Base-by-base conservation (phyloP, 2,113 vertebrate genomes). In the Hucho hucho region DNA sequence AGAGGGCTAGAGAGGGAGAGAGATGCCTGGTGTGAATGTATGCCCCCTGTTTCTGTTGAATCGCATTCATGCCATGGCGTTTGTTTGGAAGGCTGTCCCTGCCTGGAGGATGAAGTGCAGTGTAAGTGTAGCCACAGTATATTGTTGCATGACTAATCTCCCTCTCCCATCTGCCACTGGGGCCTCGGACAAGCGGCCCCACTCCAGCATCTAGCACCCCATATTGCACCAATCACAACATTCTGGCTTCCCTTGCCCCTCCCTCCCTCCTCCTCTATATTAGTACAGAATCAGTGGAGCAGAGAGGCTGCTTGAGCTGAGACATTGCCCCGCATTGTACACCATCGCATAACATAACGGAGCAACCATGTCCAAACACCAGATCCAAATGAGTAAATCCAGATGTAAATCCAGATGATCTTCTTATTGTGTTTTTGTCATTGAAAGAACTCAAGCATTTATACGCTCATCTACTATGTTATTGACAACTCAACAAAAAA, bases 121-220 rank as follows among this genome's bases (percentile, higher is more conserved):
- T 73, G 69, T 72, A 79, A 79, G 75, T 73, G 84, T 81, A 76
- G 77, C 77, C 78, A 75, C 70, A 78, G 77, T 72, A 80, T 79
- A 74, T 67, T 80, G 73, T 77, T 72, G 79, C 77, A 78, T 82
- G 84, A 86, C 84, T 84, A 86, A 86, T 86, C 84, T 84, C 64
- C 43, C 67, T 73, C 70, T 69, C 76, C 79, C 82, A 84, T 86
- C 82, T 86, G 84, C 77, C 80, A 69, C 75, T 53, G 72, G 12
- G 67, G 75, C 58, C 66, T 72, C 73, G 20, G 72, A 28, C 70
- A 78, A 75, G 72, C 75, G 47, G 28, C 14, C 47, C 64, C 43
- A 14, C 63, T 28, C 65, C 65, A 29, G 28, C 65, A 26, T 32
- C 29, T 24, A 25, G 24, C 63, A 29, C 76, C 75, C 70, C 73